Evolutionary conservation across 2,888 invertebrate genomes (phyloP), one percentile per base, ranked within the genome.

Genomic region (Mystacides longicornis): DNA sequence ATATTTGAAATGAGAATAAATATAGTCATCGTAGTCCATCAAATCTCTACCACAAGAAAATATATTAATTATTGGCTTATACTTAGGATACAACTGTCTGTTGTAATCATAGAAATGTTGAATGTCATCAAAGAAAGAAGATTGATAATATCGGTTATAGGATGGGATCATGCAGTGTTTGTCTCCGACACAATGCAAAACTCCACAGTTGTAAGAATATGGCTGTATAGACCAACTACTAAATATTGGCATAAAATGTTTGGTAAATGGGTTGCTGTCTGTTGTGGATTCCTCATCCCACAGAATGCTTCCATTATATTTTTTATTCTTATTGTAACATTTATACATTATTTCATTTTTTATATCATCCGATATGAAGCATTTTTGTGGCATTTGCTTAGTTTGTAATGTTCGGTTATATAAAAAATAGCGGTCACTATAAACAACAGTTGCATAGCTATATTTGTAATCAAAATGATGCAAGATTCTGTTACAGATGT

Each of bases 371-470:
- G 60, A 43, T 16, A 62, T 54, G 37, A 60, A 59, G 37, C 61
- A 56, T 53, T 58, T 61, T 42, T 51, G 37, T 23, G 61, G 62
- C 56, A 62, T 54, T 2, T 56, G 55, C 55, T 60, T 62, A 7
- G 60, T 55, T 23, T 58, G 56, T 27, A 76, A 67, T 64, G 70
- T 68, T 63, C 73, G 66, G n/a, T 72, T 71, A 69, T 71, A 73
- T 60, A 70, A 69, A 67, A 77, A 74, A 67, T 71, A 74, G 60
- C 73, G 71, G 69, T 77, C 77, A 68, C 76, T 76, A 70, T 77
- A 77, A 23, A 75, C 73, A 59, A 71, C 72, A 61, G 72, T 71
- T 64, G 73, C 57, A 58, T 51, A 63, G 47, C 62, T 69, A 55
- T 71, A 70, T 59, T 66, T 64, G 63, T 65, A 67, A 62, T 63